phyloP scores from a whole-genome alignment of 2,888 invertebrate genomes.

The Drosophila rellima region DNA sequence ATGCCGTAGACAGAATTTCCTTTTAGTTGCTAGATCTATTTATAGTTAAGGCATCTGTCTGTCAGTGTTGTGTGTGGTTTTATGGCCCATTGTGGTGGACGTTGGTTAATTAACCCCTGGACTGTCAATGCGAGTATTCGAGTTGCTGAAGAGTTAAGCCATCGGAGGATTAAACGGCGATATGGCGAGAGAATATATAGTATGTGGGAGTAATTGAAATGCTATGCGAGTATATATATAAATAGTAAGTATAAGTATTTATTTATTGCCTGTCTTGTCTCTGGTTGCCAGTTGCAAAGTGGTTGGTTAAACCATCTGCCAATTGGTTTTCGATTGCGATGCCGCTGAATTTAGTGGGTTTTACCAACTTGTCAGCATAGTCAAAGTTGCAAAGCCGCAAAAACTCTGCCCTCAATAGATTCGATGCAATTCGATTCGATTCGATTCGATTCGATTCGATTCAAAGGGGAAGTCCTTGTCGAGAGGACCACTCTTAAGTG shows the following conservation, averaged over 20 bases:
- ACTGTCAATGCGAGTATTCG: constrained; percentile 35
- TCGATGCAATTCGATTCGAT: constrained; percentile 31
- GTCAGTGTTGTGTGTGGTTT: background rate
- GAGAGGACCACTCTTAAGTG: constrained; percentile 21
- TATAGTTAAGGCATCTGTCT: constrained; percentile 8
- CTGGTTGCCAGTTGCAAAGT: constrained; percentile 21
- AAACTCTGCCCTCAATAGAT: constrained; percentile 16
- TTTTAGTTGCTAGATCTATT: constrained; percentile 2
- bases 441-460: constrained; percentile 21
- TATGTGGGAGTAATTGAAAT: constrained; percentile 58
- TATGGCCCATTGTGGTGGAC: constrained; percentile 32
- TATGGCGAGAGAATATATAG: constrained; percentile 8
- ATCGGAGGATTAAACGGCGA: constrained; percentile 42
- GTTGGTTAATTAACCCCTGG: constrained; percentile 62
- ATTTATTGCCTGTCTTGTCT: constrained; percentile 51
- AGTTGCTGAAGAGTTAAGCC: constrained; percentile 48
- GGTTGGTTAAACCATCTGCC: constrained; percentile 44
- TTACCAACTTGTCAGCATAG: constrained; percentile 53
- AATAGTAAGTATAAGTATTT: constrained; percentile 5
- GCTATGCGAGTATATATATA: constrained; percentile 27
- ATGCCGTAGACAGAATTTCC: background rate
- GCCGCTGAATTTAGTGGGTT: constrained; percentile 36
- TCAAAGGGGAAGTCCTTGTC: background rate
- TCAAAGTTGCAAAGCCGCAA: constrained; percentile 45
- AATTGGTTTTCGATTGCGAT: constrained; percentile 59